These are phyloP conservation scores for Phalacrocorax brasilianus DNA, from an alignment of 2,113 vertebrate species.

Conservation along the genomic window DNA sequence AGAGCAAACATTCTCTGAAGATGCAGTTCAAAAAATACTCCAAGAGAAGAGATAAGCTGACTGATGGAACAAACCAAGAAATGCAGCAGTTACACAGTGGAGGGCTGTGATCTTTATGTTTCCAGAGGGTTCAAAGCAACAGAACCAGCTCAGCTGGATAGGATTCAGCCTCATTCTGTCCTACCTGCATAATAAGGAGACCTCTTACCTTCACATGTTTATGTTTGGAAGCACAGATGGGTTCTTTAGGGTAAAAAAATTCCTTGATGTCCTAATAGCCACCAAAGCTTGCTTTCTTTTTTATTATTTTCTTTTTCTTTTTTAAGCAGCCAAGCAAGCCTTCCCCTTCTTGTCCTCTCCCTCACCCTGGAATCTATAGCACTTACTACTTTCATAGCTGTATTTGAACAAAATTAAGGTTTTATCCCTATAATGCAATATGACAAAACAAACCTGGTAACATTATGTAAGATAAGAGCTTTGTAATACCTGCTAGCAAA, in stretches of 20 bases:
- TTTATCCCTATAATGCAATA: neutral
- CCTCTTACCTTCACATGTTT: neutral
- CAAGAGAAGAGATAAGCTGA: neutral
- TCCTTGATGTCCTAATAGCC: neutral
- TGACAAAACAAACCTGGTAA: neutral
- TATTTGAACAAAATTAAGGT: neutral
- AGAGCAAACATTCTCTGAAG: neutral
- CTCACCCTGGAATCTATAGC: neutral
- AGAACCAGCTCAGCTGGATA: neutral
- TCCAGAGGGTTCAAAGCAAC: neutral
- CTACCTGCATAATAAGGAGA: neutral
- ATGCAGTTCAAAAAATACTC: slow-evolving; percentile 9
- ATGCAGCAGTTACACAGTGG: neutral
- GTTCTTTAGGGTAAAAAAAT: neutral
- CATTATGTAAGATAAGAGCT: neutral
- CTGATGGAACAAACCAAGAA: neutral
- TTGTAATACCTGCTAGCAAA: neutral
- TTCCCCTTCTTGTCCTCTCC: neutral
- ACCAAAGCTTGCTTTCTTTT: neutral
- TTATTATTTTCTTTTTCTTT: neutral
- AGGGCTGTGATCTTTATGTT: neutral
- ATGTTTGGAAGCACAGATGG: neutral
- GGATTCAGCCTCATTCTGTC: neutral
- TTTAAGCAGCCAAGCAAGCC: neutral
- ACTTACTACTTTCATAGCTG: neutral